Base-by-base conservation (phyloP, 2,888 invertebrate genomes). In the Mylabris sibirica region DNA sequence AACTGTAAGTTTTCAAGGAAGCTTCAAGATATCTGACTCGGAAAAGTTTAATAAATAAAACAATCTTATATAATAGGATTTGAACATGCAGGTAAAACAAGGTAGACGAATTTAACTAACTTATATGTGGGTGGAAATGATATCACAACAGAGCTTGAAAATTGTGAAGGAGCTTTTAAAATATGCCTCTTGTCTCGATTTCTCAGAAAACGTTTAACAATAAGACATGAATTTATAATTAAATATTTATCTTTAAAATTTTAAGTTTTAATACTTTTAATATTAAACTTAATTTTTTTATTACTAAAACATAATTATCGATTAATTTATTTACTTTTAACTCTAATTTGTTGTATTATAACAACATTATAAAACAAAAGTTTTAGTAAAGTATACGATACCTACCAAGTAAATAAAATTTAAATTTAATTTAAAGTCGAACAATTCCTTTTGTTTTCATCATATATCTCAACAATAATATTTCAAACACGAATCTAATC, bases 401-500 rank as follows among this genome's bases (percentile, higher is more conserved):
- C 35, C 5, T 30, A 41, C 14, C 41, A n/a, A 41, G 11, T n/a
- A n/a, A n/a, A n/a, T n/a, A n/a, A 8, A 30, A 49, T 6, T 49
- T 20, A 20, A 49, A 49, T 49, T 49, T 17, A 49, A 49, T 49
- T 22, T 22, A 3, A 22, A 22, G 22, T 53, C n/a, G n/a, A n/a
- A n/a, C n/a, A n/a, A n/a, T n/a, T n/a, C n/a, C n/a, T n/a, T 22
- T 20, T 6, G 8, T 53, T 53, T 9, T 5, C 11, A 20, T 53
- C 11, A 22, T 53, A 44, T 44, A 17, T 53, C 22, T 20, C 11
- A 53, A 53, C 20, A 20, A 8, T 20, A 11, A 49, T 8, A 22
- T 53, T 20, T 53, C 20, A 75, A 69, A 68, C 69, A 70, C 72
- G 71, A 73, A 76, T 70, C 72, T 75, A 76, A 76, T 75, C 74